A percentile compares a stretch with the other conserved stretches of the same genome.
These are phyloP conservation scores for Eulithis testata DNA, from an alignment of 2,888 invertebrate genomes.

Conservation along the genomic window DNA sequence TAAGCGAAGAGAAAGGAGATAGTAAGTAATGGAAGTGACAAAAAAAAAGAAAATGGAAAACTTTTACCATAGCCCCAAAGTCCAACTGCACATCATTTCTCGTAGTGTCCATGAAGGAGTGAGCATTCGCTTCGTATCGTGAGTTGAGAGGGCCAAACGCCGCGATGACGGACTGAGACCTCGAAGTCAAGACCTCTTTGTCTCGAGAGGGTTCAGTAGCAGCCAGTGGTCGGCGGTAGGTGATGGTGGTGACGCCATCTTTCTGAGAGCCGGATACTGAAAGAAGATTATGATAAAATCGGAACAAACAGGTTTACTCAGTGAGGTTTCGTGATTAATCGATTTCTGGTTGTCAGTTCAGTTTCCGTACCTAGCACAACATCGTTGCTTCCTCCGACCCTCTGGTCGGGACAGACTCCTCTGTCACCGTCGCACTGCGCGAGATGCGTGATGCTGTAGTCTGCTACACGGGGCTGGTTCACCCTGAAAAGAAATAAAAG, in stretches of 20 bases:
- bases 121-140: conserved; percentile 93
- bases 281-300: background rate
- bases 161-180: conserved; percentile 92
- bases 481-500: conserved; percentile 46
- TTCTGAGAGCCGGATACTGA: conserved; percentile 89
- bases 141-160: conserved; percentile 94
- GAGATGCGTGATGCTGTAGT: conserved; percentile 93
- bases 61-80: conserved; percentile 86
- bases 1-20: too few species aligned
- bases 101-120: conserved; percentile 89
- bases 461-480: conserved; percentile 89
- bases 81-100: conserved; percentile 90
- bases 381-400: conserved; percentile 92
- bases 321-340: too few species aligned
- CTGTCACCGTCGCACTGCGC: conserved; percentile 92
- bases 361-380: conserved; percentile 58
- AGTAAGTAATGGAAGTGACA: background rate
- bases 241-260: conserved; percentile 92
- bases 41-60: too few species aligned
- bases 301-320: too few species aligned
- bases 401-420: conserved; percentile 94
- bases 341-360: too few species aligned
- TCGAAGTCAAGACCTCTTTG: conserved; percentile 86
- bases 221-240: conserved; percentile 90
- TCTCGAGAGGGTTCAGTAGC: conserved; percentile 91